phyloP scores from a whole-genome alignment of 1,140 invertebrate genomes.

The Neocloeon triangulifer region DNA sequence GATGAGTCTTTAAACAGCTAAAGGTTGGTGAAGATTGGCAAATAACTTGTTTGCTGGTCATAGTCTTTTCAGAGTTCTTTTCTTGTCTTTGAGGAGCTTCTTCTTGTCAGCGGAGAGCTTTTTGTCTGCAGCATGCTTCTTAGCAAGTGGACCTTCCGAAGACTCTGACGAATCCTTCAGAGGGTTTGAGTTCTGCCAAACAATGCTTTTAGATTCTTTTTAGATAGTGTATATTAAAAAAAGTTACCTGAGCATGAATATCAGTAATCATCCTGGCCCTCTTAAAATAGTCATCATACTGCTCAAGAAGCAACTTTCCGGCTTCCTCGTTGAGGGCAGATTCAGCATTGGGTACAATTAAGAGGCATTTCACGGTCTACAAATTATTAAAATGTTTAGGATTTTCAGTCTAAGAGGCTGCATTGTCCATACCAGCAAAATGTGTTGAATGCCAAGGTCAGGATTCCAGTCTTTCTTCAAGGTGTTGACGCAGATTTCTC shows the following conservation, averaged over 20 bases:
- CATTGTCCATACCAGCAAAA: constrained; percentile 66
- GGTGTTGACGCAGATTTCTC: constrained; percentile 95
- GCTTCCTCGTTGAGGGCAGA: constrained; percentile 87
- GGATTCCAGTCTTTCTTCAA: constrained; percentile 94
- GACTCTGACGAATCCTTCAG: constrained; percentile 18
- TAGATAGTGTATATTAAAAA: neutral
- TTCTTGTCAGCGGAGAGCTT: constrained; percentile 49
- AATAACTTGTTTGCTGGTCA: no score
- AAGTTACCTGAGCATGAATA: constrained; percentile 60
- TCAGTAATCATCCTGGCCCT: constrained; percentile 86
- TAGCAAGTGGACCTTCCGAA: constrained; percentile 44
- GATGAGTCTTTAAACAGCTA: no score
- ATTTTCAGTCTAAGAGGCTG: no score
- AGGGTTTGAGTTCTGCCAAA: constrained; percentile 19
- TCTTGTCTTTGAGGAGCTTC: constrained; percentile 62
- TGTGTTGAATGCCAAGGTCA: constrained; percentile 88
- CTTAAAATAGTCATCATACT: constrained; percentile 76
- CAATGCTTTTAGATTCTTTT: constrained; percentile 1
- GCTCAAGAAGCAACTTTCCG: constrained; percentile 70
- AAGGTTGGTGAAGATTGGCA: no score
- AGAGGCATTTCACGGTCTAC: constrained; percentile 72
- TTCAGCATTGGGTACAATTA: constrained; percentile 86
- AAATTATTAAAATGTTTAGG: no score
- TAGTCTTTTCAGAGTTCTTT: constrained; percentile 68
- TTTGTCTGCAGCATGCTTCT: constrained; percentile 65